Evolutionary conservation across 2,113 vertebrate genomes (phyloP).

Genomic region (Hemichromis elongatus): DNA sequence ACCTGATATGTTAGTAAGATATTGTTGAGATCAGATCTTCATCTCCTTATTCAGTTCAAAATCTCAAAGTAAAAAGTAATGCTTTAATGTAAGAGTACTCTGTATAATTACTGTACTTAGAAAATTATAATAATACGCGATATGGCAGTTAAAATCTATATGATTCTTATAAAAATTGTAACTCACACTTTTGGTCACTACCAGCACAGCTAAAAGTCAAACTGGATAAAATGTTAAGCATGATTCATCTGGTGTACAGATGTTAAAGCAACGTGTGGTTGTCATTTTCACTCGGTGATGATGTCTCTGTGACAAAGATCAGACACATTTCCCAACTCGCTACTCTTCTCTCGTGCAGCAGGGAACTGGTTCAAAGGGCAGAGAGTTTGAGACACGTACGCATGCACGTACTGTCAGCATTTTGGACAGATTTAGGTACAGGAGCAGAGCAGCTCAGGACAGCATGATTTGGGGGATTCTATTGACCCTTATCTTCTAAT

Average conservation of each 20-base stretch:
- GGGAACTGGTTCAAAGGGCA: constrained; percentile 48
- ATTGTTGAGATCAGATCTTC: not conserved
- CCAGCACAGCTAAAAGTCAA: not conserved
- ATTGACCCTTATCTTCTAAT: not conserved
- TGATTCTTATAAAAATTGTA: not conserved
- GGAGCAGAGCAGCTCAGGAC: not conserved
- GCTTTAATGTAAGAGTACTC: not conserved
- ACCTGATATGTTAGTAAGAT: not conserved
- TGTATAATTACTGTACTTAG: not conserved
- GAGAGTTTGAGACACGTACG: not conserved
- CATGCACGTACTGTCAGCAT: not conserved
- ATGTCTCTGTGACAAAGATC: constrained; percentile 53
- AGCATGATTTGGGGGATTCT: not conserved
- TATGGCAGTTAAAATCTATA: not conserved
- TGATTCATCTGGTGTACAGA: not conserved
- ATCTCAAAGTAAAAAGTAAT: not conserved
- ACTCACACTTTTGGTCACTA: not conserved
- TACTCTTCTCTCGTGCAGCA: not conserved
- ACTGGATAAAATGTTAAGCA: not conserved
- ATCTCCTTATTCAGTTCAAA: not conserved
- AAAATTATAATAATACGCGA: not conserved
- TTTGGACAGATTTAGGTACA: not conserved
- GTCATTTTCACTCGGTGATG: not conserved
- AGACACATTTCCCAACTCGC: constrained; percentile 52
- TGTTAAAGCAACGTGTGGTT: not conserved